Base-by-base conservation (phyloP, 2,113 vertebrate genomes). In the Brevimyrus niger region DNA sequence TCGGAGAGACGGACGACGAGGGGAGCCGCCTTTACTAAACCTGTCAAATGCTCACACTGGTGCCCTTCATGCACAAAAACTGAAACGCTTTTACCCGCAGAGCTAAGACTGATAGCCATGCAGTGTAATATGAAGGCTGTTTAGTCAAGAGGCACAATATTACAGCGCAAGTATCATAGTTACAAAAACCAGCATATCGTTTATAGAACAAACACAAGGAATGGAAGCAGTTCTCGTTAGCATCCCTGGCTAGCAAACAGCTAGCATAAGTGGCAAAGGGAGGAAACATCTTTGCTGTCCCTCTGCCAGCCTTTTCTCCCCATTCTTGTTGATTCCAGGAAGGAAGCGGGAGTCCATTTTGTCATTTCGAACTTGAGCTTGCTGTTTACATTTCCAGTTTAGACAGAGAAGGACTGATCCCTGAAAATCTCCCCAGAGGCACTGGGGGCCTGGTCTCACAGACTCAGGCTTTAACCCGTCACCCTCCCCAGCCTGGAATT, bases 391-490 rank as follows among this genome's bases (percentile, higher is more conserved):
- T 94, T 93, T 92, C 89, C 89, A 92, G 91, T 91, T 90, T 91
- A 90, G 89, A 89, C 89, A 90, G 91, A 86, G 87, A 55, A 89
- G 90, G 90, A 80, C 89, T 93, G 92, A 94, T 93, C 91, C 91
- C 89, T 86, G 51, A 88, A 92, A 93, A 93, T 93, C 92, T 90
- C 90, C 91, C 90, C 90, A 85, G 89, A 90, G 90, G 90, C 90
- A 89, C 92, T 6, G 35, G 35, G 19, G 73, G 4, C 89, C 55
- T 90, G 91, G 92, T 90, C 90, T 91, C 91, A 90, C 92, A 92
- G 90, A 92, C 92, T 90, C 91, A 91, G 91, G 88, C 90, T 92
- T 90, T 93, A 93, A 93, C 93, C 92, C 91, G 91, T 91, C 93
- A 92, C 90, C 88, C 90, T 89, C 87, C 91, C 88, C 73, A 80